Percentiles rank a stretch among this genome's conserved stretches.
Conservation (phyloP, 2,797 vertebrate species). For the Champsocephalus gunnari region DNA sequence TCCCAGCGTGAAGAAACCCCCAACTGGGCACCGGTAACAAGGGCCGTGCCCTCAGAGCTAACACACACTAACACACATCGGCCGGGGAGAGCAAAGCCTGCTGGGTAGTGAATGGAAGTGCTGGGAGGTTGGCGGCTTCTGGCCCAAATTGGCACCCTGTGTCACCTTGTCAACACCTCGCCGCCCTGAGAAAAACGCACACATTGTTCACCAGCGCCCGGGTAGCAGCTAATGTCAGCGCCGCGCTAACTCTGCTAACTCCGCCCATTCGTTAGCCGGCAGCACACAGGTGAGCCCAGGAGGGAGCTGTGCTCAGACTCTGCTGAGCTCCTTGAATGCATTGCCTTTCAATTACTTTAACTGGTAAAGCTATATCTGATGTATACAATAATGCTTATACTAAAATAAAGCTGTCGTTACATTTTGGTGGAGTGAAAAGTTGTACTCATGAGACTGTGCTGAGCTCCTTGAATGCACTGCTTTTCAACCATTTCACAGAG, state of each 20-base stretch:
- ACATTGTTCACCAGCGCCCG: slow-evolving; percentile 25
- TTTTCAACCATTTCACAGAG: too few relatives aligned
- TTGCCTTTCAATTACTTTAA: background rate
- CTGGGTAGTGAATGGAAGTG: slow-evolving; percentile 58
- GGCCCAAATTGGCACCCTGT: slow-evolving; percentile 73
- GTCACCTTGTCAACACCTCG: slow-evolving; percentile 75
- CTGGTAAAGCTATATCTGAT: background rate
- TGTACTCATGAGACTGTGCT: too few relatives aligned
- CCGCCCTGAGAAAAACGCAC: slow-evolving; percentile 23
- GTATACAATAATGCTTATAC: background rate
- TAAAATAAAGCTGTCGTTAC: too few relatives aligned
- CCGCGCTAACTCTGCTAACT: slow-evolving; percentile 20
- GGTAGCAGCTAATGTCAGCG: slow-evolving; percentile 28
- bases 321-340: background rate
- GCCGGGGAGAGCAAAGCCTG: slow-evolving; percentile 51
- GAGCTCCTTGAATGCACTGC: too few relatives aligned
- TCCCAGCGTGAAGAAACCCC: slow-evolving; percentile 62
- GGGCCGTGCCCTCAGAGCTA: slow-evolving; percentile 57
- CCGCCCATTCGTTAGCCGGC: slow-evolving; percentile 43
- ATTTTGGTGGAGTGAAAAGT: too few relatives aligned
- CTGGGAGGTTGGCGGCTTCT: slow-evolving; percentile 37
- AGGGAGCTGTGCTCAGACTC: slow-evolving; percentile 2
- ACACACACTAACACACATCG: slow-evolving; percentile 54
- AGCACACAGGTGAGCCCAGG: background rate
- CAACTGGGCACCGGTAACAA: slow-evolving; percentile 70